A percentile compares a stretch with the other conserved stretches of the same genome.
Evolutionary conservation across 2,113 vertebrate genomes (phyloP).

Genomic region (Dasyprocta punctata): DNA sequence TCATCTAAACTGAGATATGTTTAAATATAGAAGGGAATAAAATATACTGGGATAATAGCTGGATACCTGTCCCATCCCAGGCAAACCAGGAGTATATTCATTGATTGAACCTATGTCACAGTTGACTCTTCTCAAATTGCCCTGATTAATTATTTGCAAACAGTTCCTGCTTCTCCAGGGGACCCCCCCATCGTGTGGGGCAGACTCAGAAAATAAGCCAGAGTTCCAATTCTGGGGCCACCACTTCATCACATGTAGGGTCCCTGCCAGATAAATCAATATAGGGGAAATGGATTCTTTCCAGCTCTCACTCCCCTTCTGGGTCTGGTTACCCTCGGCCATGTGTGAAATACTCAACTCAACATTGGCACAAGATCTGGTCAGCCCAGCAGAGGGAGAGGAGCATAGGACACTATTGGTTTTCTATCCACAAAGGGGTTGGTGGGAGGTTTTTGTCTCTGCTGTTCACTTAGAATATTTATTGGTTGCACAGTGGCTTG

Average conservation of each 20-base stretch:
- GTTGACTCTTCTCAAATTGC: neutral
- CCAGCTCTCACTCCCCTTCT: neutral
- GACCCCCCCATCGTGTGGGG: neutral
- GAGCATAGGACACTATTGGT: neutral
- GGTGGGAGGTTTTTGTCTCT: neutral
- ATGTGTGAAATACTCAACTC: neutral
- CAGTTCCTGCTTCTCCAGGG: neutral
- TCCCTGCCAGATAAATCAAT: neutral
- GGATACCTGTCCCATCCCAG: too few relatives aligned
- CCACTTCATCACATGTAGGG: neutral
- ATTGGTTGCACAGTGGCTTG: neutral
- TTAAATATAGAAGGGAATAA: neutral
- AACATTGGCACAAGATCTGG: neutral
- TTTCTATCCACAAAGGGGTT: neutral
- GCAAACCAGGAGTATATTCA: neutral
- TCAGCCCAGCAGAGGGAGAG: neutral
- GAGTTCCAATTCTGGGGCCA: neutral
- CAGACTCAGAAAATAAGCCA: neutral
- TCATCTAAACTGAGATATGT: neutral
- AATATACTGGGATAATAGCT: neutral
- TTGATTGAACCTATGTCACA: accelerated
- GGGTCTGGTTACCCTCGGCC: neutral
- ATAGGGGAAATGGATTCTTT: neutral
- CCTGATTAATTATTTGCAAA: neutral
- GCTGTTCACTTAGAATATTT: neutral